Base-by-base conservation (phyloP, 2,113 vertebrate species). In the Eclectus roratus region DNA sequence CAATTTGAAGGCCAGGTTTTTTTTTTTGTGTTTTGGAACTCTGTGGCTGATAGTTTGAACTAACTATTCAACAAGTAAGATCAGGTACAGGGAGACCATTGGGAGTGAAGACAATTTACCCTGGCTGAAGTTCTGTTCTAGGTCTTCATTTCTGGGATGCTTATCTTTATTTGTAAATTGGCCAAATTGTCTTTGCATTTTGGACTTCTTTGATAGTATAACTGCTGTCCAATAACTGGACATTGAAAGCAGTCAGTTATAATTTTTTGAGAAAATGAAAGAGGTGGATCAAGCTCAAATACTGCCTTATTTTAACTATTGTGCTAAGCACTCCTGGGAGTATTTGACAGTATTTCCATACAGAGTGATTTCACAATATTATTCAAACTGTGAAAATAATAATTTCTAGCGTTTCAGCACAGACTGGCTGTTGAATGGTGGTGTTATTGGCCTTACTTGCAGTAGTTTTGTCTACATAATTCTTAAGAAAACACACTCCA, bases 401-500 rank as follows among this genome's bases (percentile, higher is more conserved):
- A 29, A 63, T 65, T 94, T 85, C 46, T 78, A 71, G 88, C 69
- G 3, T 76, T 92, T 77, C 55, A 70, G 63, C 39, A 76, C 31
- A 70, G 64, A 86, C 77, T 12, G 64, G 55, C 73, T 80, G 89
- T 91, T 88, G 91, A 73, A 87, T 0, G 3, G 72, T 53, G 52
- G 24, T 13, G 33, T 33, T 84, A 73, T 56, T 86, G 13, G 52
- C 44, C n/a, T 91, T 66, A 78, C 19, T 85, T 63, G 46, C 70
- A 43, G 39, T 4, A 35, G 24, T 91, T 95, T 94, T 85, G 55
- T 92, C 94, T 90, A 60, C 39, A 56, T 80, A 88, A 79, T 79
- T 61, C 89, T 84, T 94, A 92, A 92, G 76, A 94, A 94, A 94
- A 92, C 41, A 70, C 39, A 80, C 79, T 77, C 70, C 1, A 6